Conservation (phyloP, 1,140 invertebrate species). For the Zophobas morio region DNA sequence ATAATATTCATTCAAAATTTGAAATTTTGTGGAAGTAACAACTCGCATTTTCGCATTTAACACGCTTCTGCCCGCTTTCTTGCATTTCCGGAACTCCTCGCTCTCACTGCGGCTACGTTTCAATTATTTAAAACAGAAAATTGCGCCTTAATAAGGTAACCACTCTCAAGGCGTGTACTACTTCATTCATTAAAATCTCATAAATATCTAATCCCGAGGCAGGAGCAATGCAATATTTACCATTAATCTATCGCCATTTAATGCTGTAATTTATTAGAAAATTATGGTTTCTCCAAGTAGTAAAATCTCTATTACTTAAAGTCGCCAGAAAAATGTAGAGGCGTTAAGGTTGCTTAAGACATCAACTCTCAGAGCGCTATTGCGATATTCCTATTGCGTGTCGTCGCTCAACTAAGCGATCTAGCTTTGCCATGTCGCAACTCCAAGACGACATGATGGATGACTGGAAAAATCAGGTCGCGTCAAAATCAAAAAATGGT, state of each 20-base stretch:
- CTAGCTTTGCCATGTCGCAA: background rate
- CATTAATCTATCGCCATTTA: slow-evolving; percentile 14
- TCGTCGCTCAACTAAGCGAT: slow-evolving; percentile 7
- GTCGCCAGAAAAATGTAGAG: slow-evolving; percentile 24
- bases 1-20: no score
- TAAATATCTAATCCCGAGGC: slow-evolving; percentile 6
- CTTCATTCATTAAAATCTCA: slow-evolving; percentile 39
- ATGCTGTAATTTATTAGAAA: slow-evolving; percentile 38
- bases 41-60: no score
- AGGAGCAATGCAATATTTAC: slow-evolving; percentile 21
- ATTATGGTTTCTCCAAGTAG: slow-evolving; percentile 25
- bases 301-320: slow-evolving; percentile 27
- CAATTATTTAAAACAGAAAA: slow-evolving; percentile 19
- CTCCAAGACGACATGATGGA: background rate
- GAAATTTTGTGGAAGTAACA: no score
- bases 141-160: slow-evolving; percentile 17
- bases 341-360: slow-evolving; percentile 25
- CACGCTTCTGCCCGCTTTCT: no score
- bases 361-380: slow-evolving; percentile 15
- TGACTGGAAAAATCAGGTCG: background rate
- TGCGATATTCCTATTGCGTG: background rate
- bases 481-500: background rate
- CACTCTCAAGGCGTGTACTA: slow-evolving; percentile 19
- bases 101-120: background rate
- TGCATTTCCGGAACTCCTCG: background rate